Base-by-base conservation (phyloP, 2,888 invertebrate species). In the Atrina japonica region DNA sequence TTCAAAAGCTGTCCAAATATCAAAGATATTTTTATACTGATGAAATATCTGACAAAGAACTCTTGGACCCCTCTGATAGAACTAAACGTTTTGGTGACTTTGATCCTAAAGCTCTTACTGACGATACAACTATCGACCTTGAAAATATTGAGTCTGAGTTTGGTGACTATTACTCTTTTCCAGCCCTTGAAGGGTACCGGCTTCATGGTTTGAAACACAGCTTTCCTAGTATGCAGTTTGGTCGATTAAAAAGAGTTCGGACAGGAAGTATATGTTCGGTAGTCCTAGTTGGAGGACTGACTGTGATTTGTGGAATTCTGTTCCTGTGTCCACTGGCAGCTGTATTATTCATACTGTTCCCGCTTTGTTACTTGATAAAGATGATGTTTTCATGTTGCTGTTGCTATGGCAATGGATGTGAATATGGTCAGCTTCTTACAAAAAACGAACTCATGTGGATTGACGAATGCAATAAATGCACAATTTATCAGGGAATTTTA, bases 401-500 rank as follows among this genome's bases (percentile, higher is more conserved):
- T 80, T 86, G 85, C 66, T 80, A 75, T 55, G 72, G 75, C 41
- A 66, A 67, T 23, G 72, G 85, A 40, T 88, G 88, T 78, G 86
- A 88, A 52, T 88, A 83, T 72, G 83, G 86, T 65, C 78, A 83
- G 66, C 76, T 86, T 65, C 86, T 92, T 56, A 84, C 90, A 21
- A 88, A 90, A 18, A 89, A 90, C 25, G 92, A 92, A 77, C 87
- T 89, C 21, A 86, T 91, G 68, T 92, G 92, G 92, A 84, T 84
- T 27, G 64, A 73, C 55, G 73, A 73, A 58, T 66, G 92, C 70
- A 90, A 90, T 23, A 83, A 86, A 56, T 83, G 85, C 29, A 86
- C 86, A 41, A 89, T 92, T n/a, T 88, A 91, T 25, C 92, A 92
- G 80, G 91, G 91, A 41, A 85, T 93, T 23, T 85, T 93, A 5